Evolutionary conservation across 2,888 invertebrate genomes (phyloP), one percentile per base, ranked within the genome.

Genomic region (Drosophila antonietae): DNA sequence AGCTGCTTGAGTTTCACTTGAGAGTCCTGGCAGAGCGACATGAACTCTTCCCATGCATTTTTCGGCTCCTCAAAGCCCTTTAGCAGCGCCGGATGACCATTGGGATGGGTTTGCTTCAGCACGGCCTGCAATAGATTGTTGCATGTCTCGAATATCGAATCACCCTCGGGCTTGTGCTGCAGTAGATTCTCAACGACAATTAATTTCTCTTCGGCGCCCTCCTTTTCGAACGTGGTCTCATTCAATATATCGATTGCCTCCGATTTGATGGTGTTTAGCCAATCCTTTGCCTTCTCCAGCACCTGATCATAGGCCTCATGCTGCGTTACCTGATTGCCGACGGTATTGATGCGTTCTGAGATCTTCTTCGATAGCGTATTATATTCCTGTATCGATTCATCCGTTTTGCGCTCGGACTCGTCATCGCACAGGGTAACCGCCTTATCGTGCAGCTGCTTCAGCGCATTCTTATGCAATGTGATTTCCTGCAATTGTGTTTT

Each of bases 401-500:
- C 94, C 14, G 98, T 94, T 91, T 96, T 96, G 37, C 95, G 95
- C 81, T 95, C 95, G 0, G 96, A 95, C 83, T 97, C 97, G 68
- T 96, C 95, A 89, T 98, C 97, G 2, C 96, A 95, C 75, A 98
- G 94, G 10, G 95, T 94, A 41, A 95, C 95, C 2, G 97, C 95
- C 92, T 97, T 97, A 18, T 97, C 97, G 79, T 96, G 95, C 7
- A 98, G 93, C 86, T 97, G 97, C 77, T 96, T 95, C 33, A 98
- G 93, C 79, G 98, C 96, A 68, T 95, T 96, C 89, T 96, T 96
- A 90, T 98, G 97, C 47, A 97, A 94, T 49, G 95, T 95, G 10
- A 98, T 96, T 91, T 98, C 98, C 93, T 98, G 97, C 41, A 96
- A 94, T 46, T 97, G 94, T 0, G 95, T 95, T 91, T 96, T 96